Conservation (phyloP, 2,113 vertebrate species). For the Paramormyrops kingsleyae region DNA sequence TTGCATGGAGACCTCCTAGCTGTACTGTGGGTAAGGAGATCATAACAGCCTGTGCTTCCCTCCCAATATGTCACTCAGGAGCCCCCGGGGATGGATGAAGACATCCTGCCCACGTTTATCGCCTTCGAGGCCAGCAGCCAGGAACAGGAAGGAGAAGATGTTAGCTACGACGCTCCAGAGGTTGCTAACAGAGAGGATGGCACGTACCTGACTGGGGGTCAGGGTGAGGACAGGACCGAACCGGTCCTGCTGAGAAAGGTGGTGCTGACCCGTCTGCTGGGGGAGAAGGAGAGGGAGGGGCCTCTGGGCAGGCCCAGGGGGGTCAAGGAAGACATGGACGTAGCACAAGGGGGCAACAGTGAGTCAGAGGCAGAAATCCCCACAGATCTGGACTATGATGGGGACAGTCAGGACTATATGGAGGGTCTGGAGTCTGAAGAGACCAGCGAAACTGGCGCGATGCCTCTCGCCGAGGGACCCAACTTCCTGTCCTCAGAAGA, state of each 20-base stretch:
- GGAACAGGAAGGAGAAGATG: conserved; percentile 46
- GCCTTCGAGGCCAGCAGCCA: conserved; percentile 45
- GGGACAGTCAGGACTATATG: conserved; percentile 27
- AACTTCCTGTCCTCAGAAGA: conserved; percentile 4
- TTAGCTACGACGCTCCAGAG: conserved; percentile 37
- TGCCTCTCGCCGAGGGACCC: not conserved
- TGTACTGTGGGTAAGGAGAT: not conserved
- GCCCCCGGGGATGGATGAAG: conserved; percentile 25
- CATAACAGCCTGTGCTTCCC: not conserved
- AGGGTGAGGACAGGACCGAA: conserved; percentile 19
- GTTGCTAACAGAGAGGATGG: conserved; percentile 27
- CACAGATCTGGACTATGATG: conserved; percentile 46
- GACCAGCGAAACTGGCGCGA: not conserved
- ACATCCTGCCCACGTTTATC: conserved; percentile 45
- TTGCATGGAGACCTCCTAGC: not conserved
- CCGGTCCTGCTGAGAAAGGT: conserved; percentile 56
- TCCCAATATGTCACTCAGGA: conserved; percentile 28
- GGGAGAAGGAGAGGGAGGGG: conserved; percentile 40
- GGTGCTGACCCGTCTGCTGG: conserved; percentile 48
- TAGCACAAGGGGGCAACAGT: conserved; percentile 3
- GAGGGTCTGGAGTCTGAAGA: conserved; percentile 31
- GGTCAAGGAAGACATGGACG: not conserved
- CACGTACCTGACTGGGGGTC: not conserved
- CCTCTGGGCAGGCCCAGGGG: conserved; percentile 17
- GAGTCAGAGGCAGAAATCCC: conserved; percentile 53